phyloP scores from a whole-genome alignment of 2,888 invertebrate genomes.

The Sminthurides aquaticus region DNA sequence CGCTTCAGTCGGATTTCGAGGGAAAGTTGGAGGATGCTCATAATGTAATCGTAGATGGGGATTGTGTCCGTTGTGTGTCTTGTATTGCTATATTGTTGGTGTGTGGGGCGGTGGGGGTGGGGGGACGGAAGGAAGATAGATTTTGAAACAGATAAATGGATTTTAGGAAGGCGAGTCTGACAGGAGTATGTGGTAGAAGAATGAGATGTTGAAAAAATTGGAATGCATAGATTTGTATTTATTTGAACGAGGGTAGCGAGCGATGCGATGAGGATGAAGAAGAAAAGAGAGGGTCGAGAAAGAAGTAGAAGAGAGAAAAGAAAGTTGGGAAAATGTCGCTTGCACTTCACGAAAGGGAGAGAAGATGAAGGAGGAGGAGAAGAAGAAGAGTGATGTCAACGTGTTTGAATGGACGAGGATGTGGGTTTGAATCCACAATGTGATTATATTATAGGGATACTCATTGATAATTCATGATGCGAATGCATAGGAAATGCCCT shows the following conservation, averaged over 20 bases:
- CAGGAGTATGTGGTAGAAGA: not conserved
- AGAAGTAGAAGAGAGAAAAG: too few species aligned
- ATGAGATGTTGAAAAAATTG: not conserved
- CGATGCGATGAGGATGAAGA: too few species aligned
- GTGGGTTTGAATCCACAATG: conserved; percentile 11
- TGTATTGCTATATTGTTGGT: too few species aligned
- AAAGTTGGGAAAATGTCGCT: not conserved
- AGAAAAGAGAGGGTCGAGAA: too few species aligned
- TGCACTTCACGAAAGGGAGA: not conserved
- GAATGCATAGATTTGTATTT: not conserved
- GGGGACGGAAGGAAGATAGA: not conserved
- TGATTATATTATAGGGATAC: conserved; percentile 20
- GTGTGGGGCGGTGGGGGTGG: too few species aligned
- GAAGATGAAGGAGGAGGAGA: not conserved
- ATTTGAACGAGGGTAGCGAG: too few species aligned
- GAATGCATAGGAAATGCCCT: conserved; percentile 20
- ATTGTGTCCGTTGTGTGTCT: too few species aligned
- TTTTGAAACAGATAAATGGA: not conserved
- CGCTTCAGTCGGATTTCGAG: too few species aligned
- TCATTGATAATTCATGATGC: conserved; percentile 25
- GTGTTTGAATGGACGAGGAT: not conserved
- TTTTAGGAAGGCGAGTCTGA: not conserved
- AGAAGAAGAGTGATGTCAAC: not conserved
- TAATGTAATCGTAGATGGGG: too few species aligned
- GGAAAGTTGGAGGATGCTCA: too few species aligned